Evolutionary conservation across 1,140 invertebrate genomes (phyloP), one percentile per base, ranked within the genome.

Genomic region (Diprion similis): DNA sequence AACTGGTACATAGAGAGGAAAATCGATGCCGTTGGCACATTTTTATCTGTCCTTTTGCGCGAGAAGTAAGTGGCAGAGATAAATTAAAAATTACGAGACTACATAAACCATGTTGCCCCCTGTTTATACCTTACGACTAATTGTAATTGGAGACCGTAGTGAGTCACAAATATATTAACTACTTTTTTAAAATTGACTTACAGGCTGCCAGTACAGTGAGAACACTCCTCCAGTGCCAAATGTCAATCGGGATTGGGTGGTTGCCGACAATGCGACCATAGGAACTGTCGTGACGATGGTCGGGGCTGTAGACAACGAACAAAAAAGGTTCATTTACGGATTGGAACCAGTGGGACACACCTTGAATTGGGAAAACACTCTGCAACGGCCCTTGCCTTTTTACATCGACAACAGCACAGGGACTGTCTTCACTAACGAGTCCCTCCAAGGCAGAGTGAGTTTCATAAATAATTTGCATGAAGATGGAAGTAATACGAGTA

Each of bases 361-460:
- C 73, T 82, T 82, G 74, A 77, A 82, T n/a, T 78, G 81, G 46
- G 77, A 84, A 73, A 76, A 81, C 37, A 81, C 79, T 19, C 59
- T 78, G 18, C 59, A 80, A 69, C 71, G 81, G 13, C 83, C 88
- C 13, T 85, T 91, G 48, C 93, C 91, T 13, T 95, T 95, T 78
- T 85, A 85, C 10, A 94, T 95, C 69, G 90, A 95, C 82, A 89
- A 90, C 48, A 85, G 88, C 6, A 93, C 91, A 10, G 94, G 94
- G 13, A 90, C 90, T 8, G 91, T 95, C 64, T 92, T 90, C 78
- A 86, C 94, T 10, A 93, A 94, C 71, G 91, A 94, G 71, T 91
- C 92, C 3, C 84, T 95, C 1, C 86, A 88, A 78, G 92, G 90
- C 72, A 89, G 90, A 82, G 93, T 94, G 87, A 91, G 89, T 86